These are phyloP conservation scores for Narcine bancroftii DNA, from an alignment of 2,113 vertebrate species.

Conservation along the genomic window DNA sequence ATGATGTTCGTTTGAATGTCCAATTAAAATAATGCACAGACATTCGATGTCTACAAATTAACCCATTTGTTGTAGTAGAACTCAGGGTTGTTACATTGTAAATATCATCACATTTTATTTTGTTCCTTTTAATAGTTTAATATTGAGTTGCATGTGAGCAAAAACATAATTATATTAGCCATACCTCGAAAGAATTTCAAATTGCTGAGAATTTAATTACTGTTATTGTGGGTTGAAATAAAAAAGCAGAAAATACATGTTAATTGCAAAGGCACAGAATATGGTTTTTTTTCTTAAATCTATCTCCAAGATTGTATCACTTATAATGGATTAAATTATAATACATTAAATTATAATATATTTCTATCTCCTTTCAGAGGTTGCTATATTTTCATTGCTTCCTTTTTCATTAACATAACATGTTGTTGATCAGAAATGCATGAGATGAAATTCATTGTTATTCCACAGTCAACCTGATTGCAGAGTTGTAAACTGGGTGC, in stretches of 20 bases:
- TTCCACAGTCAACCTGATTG: background rate
- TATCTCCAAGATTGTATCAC: background rate
- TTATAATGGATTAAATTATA: background rate
- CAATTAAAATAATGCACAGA: background rate
- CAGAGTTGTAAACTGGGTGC: background rate
- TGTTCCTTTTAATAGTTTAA: background rate
- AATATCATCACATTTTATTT: background rate
- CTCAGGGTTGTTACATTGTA: background rate
- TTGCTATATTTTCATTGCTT: background rate
- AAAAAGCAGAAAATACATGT: background rate
- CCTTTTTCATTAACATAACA: background rate
- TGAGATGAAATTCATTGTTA: constrained; percentile 16
- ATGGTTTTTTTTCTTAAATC: background rate
- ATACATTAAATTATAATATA: background rate
- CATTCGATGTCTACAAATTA: background rate
- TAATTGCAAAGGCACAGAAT: background rate
- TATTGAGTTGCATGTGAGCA: background rate
- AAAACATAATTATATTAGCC: background rate
- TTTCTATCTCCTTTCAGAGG: background rate
- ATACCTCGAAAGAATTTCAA: background rate
- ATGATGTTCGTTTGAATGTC: background rate
- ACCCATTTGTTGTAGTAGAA: background rate
- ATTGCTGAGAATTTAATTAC: background rate
- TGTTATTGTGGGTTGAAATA: background rate
- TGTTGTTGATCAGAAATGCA: background rate